Evolutionary conservation across 1,140 invertebrate species (phyloP).

Genomic region (Orussus abietinus): DNA sequence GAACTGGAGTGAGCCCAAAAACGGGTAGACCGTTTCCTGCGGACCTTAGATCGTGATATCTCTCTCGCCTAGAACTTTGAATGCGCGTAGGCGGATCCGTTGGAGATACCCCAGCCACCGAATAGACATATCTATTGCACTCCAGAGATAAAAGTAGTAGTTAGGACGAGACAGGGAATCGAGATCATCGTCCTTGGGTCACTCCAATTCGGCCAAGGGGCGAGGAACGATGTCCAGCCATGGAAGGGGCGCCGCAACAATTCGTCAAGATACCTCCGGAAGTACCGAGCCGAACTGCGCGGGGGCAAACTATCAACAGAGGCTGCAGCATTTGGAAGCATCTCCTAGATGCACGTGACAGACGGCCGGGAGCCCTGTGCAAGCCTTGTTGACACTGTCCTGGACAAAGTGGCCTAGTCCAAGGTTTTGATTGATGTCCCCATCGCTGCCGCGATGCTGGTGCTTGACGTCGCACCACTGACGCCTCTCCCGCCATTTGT

Average conservation of each 20-base stretch:
- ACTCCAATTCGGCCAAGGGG: too few species aligned
- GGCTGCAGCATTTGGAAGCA: conserved; percentile 58
- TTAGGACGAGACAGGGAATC: not conserved
- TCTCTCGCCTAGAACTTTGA: too few species aligned
- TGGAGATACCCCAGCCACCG: too few species aligned
- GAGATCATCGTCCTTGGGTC: not conserved
- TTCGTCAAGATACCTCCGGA: too few species aligned
- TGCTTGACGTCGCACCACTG: conserved; percentile 47
- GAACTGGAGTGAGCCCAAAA: too few species aligned
- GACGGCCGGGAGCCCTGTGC: conserved; percentile 49
- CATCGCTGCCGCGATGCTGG: conserved; percentile 46
- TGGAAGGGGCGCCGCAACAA: too few species aligned
- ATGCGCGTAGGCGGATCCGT: too few species aligned
- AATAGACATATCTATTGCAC: too few species aligned
- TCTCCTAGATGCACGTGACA: conserved; percentile 59
- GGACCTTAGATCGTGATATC: too few species aligned
- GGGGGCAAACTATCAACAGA: conserved; percentile 54
- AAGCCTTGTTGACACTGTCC: conserved; percentile 43
- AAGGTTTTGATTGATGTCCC: conserved; percentile 56
- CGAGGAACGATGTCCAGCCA: too few species aligned
- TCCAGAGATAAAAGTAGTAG: too few species aligned
- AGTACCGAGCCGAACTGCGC: not conserved
- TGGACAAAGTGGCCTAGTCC: conserved; percentile 36
- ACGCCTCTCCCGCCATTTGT: conserved; percentile 43
- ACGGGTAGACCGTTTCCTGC: too few species aligned